Evolutionary conservation across 2,888 invertebrate genomes (phyloP), one percentile per base, ranked within the genome.

Genomic region (Amiota communis): DNA sequence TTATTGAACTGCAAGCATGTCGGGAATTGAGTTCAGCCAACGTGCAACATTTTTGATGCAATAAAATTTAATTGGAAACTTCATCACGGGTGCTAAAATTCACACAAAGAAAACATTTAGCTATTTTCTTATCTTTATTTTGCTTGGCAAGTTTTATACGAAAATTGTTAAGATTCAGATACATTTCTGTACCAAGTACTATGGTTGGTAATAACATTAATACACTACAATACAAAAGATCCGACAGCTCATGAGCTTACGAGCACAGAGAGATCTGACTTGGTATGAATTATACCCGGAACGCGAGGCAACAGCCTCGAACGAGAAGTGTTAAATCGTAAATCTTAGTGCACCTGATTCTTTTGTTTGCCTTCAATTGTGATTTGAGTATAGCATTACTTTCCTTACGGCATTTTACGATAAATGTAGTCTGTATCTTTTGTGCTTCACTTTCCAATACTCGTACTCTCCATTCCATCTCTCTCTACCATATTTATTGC

Each of bases 41-140:
- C 36, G 36, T 36, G 36, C 85, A 86, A 84, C 36, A 23, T 86
- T 85, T 84, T 80, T 81, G 83, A 82, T 83, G 79, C 80, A 86
- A 87, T 86, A 87, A 86, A 86, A 87, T 86, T 86, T 87, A 87
- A 87, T 87, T 87, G 87, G 87, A 87, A 86, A 85, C 82, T 87
- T 86, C 82, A 84, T 85, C 85, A 85, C 82, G 81, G 85, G 86
- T 87, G 87, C 82, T 79, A 87, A 86, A 87, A 82, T 86, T 87
- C 84, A 86, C 87, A 86, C 86, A 80, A 49, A 23, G 49, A 61
- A n/a, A 59, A 59, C 83, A 11, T 83, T 83, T 81, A 36, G 36
- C 6, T 36, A 36, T 36, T 36, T 36, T 2, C 36, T 36, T 36
- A 36, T 36, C 36, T 36, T 36, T 36, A 36, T 36, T 36, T 36